phyloP scores from a whole-genome alignment of 2,797 vertebrate species.

The Syngnathus rostellatus region DNA sequence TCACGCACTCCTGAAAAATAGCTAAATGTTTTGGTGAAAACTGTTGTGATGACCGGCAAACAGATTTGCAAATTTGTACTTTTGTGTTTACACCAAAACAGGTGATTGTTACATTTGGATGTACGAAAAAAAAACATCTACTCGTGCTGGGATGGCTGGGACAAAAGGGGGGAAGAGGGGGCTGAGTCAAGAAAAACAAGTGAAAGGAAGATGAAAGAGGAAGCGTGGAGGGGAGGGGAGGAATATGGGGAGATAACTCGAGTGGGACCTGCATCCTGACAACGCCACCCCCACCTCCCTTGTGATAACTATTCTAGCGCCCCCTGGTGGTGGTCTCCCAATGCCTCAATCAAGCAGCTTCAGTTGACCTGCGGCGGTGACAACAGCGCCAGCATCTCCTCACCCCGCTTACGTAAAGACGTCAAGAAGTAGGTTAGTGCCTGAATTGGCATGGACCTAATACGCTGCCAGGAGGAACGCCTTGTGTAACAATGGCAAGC shows the following conservation, averaged over 20 bases:
- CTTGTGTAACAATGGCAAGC: not conserved
- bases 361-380: not conserved
- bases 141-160: not conserved
- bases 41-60: not conserved
- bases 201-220: constrained; percentile 17
- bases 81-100: too few relatives aligned
- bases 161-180: not conserved
- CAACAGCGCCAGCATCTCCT: constrained; percentile 20
- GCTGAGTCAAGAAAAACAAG: constrained; percentile 4
- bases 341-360: not conserved
- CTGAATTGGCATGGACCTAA: constrained; percentile 34
- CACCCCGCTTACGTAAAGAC: constrained; percentile 42
- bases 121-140: too few relatives aligned
- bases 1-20: not conserved
- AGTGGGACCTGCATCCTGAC: constrained; percentile 41
- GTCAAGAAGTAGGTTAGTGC: constrained; percentile 41
- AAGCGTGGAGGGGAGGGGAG: constrained; percentile 1
- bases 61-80: too few relatives aligned
- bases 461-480: constrained; percentile 11
- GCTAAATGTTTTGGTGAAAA: not conserved
- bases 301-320: constrained; percentile 61
- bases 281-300: constrained; percentile 9
- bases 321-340: constrained; percentile 49
- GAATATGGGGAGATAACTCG: constrained; percentile 21
- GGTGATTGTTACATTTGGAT: too few relatives aligned